phyloP scores from a whole-genome alignment of 2,113 vertebrate species.

The Callithrix jacchus region DNA sequence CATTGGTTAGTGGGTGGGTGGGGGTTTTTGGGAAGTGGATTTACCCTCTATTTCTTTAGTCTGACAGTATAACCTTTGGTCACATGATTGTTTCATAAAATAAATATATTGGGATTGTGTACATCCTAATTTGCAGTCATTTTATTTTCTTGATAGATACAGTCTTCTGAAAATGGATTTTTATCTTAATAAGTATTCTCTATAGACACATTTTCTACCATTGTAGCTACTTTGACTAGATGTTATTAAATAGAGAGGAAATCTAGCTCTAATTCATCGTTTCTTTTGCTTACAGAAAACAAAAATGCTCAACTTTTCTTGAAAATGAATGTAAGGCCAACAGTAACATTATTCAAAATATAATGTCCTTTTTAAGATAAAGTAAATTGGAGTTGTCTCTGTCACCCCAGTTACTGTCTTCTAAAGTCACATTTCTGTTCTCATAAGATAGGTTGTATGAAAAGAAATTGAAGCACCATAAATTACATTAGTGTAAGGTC shows the following conservation, averaged over 20 bases:
- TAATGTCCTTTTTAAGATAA: background rate
- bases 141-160: conserved; percentile 1
- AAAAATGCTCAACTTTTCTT: background rate
- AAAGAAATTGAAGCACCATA: background rate
- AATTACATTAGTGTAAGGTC: conserved; percentile 29
- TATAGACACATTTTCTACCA: background rate
- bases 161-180: background rate
- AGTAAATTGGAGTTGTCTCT: background rate
- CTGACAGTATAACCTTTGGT: background rate
- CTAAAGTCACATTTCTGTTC: conserved; percentile 39
- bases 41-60: background rate
- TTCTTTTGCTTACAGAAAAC: background rate
- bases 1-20: background rate
- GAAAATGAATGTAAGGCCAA: background rate
- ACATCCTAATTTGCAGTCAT: background rate
- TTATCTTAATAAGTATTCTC: background rate
- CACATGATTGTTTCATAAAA: background rate
- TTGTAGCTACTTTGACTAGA: background rate
- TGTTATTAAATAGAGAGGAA: background rate
- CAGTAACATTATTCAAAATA: background rate
- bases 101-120: background rate
- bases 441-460: conserved; percentile 4
- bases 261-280: background rate
- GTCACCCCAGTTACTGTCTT: background rate
- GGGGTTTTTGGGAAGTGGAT: background rate